Evolutionary conservation across 1,140 invertebrate genomes (phyloP), one percentile per base, ranked within the genome.

Genomic region (Pachypeltis micranthus): DNA sequence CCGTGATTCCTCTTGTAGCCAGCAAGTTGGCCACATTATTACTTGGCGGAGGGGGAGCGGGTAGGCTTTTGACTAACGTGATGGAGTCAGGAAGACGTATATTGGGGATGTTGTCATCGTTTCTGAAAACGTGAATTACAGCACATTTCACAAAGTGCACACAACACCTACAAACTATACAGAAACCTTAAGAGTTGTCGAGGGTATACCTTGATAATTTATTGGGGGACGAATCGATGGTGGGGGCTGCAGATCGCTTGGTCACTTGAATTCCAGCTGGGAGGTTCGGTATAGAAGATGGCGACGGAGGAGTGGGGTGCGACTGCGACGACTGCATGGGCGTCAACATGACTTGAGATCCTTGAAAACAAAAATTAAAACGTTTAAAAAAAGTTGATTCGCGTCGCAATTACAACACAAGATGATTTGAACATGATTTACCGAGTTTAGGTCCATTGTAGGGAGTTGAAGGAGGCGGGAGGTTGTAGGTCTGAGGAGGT

Each of bases 201-300:
- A n/a, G n/a, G n/a, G n/a, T n/a, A n/a, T n/a, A n/a, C n/a, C n/a
- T n/a, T n/a, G n/a, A n/a, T n/a, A 39, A 10, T 39, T 39, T 39
- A n/a, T 7, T 39, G 10, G 47, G 47, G 4, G 21, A 10, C 7
- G 21, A 10, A 14, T 51, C 47, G 47, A 21, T 21, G 47, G 21
- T 3, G 3, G 47, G 47, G 3, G 47, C 7, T 4, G 47, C 47
- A 21, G 47, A 21, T 21, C 47, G 47, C 21, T 51, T 51, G 7
- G 47, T 51, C 12, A 51, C 47, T 51, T 51, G 47, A 51, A 51
- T 51, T 4, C 47, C 47, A n/a, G n/a, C n/a, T 3, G 47, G 47
- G 10, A 51, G 21, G 23, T 51, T 51, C 3, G 47, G 47, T 4
- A 51, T 4, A 51, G 7, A 10, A 51, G 7, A 10, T 21, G 47